phyloP scores from a whole-genome alignment of 1,140 invertebrate species.

The Laupala kohalensis region DNA sequence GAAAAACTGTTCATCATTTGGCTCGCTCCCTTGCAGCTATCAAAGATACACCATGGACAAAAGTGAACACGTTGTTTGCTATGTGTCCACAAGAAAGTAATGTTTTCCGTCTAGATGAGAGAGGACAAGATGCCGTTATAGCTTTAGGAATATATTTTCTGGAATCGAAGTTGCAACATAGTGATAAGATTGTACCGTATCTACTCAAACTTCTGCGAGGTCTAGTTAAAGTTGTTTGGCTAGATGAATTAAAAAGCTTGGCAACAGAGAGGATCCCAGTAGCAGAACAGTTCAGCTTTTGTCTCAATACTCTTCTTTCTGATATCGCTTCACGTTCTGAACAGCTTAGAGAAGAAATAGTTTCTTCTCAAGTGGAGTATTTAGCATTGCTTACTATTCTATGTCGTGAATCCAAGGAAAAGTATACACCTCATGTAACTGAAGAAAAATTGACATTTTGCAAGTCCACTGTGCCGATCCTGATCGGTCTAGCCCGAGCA shows the following conservation, averaged over 20 bases:
- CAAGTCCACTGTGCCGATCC: conserved; percentile 66
- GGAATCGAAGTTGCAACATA: conserved; percentile 75
- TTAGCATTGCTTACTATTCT: conserved; percentile 55
- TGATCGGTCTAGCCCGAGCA: conserved; percentile 76
- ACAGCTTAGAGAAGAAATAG: conserved; percentile 53
- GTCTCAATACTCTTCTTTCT: conserved; percentile 77
- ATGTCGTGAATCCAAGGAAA: conserved; percentile 43
- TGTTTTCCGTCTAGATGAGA: conserved; percentile 61
- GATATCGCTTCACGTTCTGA: conserved; percentile 62
- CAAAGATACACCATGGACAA: conserved; percentile 76
- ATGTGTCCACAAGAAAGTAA: conserved; percentile 71
- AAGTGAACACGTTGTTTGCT: conserved; percentile 68
- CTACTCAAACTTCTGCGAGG: conserved; percentile 64
- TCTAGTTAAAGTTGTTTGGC: conserved; percentile 62
- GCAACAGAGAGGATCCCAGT: conserved; percentile 66
- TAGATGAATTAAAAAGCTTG: conserved; percentile 51
- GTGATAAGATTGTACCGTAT: conserved; percentile 76
- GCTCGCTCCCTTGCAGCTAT: conserved; percentile 74
- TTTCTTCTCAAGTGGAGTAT: conserved; percentile 66
- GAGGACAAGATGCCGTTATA: conserved; percentile 80
- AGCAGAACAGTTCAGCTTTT: conserved; percentile 86
- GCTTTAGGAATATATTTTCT: conserved; percentile 88
- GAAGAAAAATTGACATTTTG: conserved; percentile 48
- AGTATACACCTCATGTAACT: conserved; percentile 29
- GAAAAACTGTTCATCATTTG: conserved; percentile 74